Percentiles rank a stretch among this genome's conserved stretches.
Conservation (phyloP, 2,113 vertebrate species). For the Ptilonorhynchus violaceus region DNA sequence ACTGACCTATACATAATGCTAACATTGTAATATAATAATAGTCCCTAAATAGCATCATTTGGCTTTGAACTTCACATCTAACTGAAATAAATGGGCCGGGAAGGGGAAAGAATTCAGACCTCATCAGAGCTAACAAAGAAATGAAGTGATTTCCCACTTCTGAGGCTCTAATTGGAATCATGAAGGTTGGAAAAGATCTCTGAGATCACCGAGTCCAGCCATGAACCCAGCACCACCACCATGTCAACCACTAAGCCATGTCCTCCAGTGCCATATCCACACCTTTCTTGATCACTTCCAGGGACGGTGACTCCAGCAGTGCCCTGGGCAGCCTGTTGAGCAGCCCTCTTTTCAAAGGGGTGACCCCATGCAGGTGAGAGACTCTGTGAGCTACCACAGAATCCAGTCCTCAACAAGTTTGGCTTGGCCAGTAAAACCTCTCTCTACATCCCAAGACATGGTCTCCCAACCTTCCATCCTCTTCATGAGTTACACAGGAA, state of each 20-base stretch:
- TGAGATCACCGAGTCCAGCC: accelerated
- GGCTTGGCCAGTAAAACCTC: not conserved
- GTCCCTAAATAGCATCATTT: constrained; percentile 20
- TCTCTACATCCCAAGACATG: not conserved
- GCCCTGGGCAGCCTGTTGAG: not conserved
- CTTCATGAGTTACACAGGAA: not conserved
- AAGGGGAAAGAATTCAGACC: constrained; percentile 15
- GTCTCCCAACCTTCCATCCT: not conserved
- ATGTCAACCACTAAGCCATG: not conserved
- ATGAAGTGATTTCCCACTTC: not conserved
- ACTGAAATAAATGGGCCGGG: not conserved
- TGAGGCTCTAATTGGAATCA: not conserved
- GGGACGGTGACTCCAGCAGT: not conserved
- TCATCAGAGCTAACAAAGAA: constrained; percentile 10
- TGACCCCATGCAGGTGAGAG: not conserved
- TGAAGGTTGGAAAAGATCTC: not conserved
- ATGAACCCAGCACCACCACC: not conserved
- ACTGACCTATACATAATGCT: not conserved
- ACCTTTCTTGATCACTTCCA: not conserved
- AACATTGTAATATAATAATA: not conserved
- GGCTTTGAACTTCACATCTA: constrained; percentile 8
- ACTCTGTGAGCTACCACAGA: not conserved
- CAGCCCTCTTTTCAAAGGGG: not conserved
- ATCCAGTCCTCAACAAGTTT: accelerated
- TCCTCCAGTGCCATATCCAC: not conserved